Conservation (phyloP, 2,113 vertebrate species). For the Panthera uncia region DNA sequence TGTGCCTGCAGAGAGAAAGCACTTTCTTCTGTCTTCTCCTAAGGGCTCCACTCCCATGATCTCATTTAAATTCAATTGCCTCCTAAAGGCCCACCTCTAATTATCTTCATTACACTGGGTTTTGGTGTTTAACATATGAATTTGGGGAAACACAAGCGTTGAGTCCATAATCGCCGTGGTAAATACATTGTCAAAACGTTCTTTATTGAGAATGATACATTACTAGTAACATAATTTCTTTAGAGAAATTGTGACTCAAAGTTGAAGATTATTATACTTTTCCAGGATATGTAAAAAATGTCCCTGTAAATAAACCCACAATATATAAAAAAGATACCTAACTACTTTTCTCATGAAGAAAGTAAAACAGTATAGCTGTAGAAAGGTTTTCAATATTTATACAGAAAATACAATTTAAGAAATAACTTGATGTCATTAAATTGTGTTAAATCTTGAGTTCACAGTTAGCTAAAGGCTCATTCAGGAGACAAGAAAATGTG, state of each 20-base stretch:
- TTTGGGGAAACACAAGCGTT: background rate
- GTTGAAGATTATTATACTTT: background rate
- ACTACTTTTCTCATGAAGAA: background rate
- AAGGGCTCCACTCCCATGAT: background rate
- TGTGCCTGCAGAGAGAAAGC: background rate
- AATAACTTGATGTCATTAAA: background rate
- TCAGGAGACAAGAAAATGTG: background rate
- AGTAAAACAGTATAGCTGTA: background rate
- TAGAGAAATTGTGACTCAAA: background rate
- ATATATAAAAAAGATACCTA: background rate
- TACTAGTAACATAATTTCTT: background rate
- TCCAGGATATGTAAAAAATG: background rate
- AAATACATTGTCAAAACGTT: background rate
- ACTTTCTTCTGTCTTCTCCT: background rate
- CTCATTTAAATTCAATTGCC: background rate
- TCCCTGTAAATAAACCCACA: background rate
- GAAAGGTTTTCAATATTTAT: background rate
- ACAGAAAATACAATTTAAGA: background rate
- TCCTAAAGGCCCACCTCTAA: background rate
- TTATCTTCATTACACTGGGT: background rate
- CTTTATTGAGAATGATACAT: background rate
- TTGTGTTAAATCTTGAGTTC: background rate
- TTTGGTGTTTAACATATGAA: background rate
- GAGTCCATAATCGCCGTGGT: background rate
- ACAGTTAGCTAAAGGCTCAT: background rate